Base-by-base conservation (phyloP, 2,113 vertebrate genomes). In the Heteronetta atricapilla region DNA sequence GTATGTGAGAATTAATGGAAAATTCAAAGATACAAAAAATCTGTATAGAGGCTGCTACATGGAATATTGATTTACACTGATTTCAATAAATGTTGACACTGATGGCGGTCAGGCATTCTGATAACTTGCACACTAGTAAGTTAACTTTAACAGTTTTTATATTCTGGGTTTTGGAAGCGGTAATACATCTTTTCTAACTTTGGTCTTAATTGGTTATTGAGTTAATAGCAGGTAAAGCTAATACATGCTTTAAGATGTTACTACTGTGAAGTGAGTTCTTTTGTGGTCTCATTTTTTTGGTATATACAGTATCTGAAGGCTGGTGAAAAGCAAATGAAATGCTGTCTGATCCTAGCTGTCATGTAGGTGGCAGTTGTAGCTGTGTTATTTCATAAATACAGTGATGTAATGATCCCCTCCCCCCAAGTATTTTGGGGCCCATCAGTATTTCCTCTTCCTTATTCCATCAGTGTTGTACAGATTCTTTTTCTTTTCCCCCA, bases 351-450 rank as follows among this genome's bases (percentile, higher is more conserved):
- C 9, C 5, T 36, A 81, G 52, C 40, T 63, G 60, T 20, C 28
- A 17, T 23, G 56, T 66, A 48, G 58, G 8, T 55, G 59, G 5
- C 19, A 88, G 46, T 42, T 83, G 42, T 6, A 88, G 46, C 46
- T 83, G 42, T 6, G 8, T 8, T 52, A 29, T 40, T 73, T 74
- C 53, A 64, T 46, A 60, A 46, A 59, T 28, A 25, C 0, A 68
- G 14, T 22, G 8, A 11, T 56, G 19, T 20, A 69, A 72, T 66
- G 48, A 88, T 21, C 5, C 2, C 8, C 4, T 50, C 16, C 6
- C 1, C 12, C 0, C 17, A 20, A 26, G 38, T 15, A 21, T 66
- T 90, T 25, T 52, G n/a, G 4, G 19, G 10, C 36, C 12, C 6
- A 1, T n/a, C 29, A 53, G 8, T 48, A 28, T 90, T 68, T 76